Evolutionary conservation across 1,140 invertebrate genomes (phyloP).

Genomic region (Druon quercuslanigerum): DNA sequence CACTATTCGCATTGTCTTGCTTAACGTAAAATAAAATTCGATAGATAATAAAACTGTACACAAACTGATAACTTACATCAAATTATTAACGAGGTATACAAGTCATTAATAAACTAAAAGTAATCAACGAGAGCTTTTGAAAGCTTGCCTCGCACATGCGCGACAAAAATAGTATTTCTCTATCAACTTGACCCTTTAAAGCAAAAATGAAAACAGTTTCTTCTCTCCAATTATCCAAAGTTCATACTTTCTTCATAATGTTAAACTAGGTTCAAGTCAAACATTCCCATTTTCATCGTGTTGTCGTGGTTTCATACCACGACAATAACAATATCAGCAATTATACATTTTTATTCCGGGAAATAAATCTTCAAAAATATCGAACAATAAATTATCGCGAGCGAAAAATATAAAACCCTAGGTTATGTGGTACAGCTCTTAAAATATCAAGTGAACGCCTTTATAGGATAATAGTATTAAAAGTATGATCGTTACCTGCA

Average conservation of each 20-base stretch:
- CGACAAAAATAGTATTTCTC: no score
- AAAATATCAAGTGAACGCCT: constrained; percentile 55
- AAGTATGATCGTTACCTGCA: constrained; percentile 51
- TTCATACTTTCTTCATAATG: constrained; percentile 33
- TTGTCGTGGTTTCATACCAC: constrained; percentile 15
- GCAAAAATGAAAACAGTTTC: constrained; percentile 27
- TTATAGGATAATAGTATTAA: constrained; percentile 56
- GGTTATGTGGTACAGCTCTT: constrained; percentile 62
- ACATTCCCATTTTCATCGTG: not conserved
- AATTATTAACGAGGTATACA: no score
- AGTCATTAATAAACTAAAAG: constrained; percentile 45
- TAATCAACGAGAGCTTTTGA: constrained; percentile 32
- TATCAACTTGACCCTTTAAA: not conserved
- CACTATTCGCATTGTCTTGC: no score
- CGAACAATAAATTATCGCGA: constrained; percentile 19
- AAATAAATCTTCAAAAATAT: constrained; percentile 1
- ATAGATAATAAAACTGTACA: no score
- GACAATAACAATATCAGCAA: not conserved
- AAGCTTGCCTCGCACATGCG: no score
- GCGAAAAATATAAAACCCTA: constrained; percentile 72
- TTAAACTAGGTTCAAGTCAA: constrained; percentile 55
- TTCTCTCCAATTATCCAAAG: constrained; percentile 25
- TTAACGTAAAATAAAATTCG: no score
- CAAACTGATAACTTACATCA: no score
- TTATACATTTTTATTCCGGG: not conserved